phyloP scores from a whole-genome alignment of 2,888 invertebrate species.

The Nymphalis c-album region DNA sequence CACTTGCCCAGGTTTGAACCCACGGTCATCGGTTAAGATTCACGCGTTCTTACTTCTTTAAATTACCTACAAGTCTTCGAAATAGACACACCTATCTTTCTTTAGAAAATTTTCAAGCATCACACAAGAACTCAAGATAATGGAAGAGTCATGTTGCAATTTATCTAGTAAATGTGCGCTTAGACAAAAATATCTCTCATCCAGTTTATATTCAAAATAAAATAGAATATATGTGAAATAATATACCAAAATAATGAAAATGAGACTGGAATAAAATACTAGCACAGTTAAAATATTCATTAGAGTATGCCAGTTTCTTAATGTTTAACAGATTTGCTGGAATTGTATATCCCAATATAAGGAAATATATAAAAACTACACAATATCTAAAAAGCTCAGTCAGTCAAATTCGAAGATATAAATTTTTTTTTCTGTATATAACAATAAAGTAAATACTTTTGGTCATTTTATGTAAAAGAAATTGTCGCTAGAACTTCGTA shows the following conservation, averaged over 20 bases:
- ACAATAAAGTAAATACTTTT: too few relatives aligned
- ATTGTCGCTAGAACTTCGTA: too few relatives aligned
- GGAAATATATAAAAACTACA: too few relatives aligned
- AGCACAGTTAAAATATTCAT: not conserved
- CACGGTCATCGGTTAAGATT: too few relatives aligned
- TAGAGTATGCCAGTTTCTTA: not conserved
- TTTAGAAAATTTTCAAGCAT: not conserved
- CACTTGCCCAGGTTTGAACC: too few relatives aligned
- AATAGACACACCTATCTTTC: not conserved
- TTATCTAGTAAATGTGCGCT: slow-evolving; percentile 2
- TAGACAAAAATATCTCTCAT: slow-evolving; percentile 3
- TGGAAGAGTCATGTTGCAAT: slow-evolving; percentile 9
- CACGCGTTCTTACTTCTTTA: too few relatives aligned
- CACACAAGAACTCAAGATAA: not conserved
- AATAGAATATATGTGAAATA: not conserved
- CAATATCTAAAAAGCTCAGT: too few relatives aligned
- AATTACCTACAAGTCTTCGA: not conserved
- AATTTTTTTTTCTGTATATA: too few relatives aligned
- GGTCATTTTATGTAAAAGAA: too few relatives aligned
- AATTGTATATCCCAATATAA: too few relatives aligned
- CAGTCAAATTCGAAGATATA: too few relatives aligned
- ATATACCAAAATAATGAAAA: not conserved
- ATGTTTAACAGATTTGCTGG: not conserved
- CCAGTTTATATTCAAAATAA: slow-evolving; percentile 1
- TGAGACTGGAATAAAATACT: too few relatives aligned